phyloP scores from a whole-genome alignment of 2,113 vertebrate species.

The Leucopsar rothschildi region DNA sequence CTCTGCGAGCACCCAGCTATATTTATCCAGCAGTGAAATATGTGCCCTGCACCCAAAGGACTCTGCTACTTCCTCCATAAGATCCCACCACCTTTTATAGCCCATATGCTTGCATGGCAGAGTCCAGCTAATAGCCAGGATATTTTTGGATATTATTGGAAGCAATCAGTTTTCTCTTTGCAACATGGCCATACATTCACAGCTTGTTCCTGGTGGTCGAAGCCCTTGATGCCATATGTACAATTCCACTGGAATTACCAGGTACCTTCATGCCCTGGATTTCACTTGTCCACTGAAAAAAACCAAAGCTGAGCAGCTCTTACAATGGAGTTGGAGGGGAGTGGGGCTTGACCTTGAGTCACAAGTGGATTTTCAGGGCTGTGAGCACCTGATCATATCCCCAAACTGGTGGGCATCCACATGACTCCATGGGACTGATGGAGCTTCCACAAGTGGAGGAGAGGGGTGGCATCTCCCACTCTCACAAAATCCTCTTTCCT shows the following conservation, averaged over 20 bases:
- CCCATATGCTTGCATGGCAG: background rate
- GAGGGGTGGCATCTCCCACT: background rate
- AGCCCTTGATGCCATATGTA: background rate
- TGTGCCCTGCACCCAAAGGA: background rate
- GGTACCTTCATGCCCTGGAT: background rate
- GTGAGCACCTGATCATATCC: accelerated
- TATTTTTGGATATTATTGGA: background rate
- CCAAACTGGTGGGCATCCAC: background rate
- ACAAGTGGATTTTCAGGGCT: background rate
- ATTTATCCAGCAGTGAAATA: background rate
- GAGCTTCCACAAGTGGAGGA: background rate
- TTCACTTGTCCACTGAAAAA: background rate
- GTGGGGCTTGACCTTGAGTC: background rate
- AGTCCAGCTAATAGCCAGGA: background rate
- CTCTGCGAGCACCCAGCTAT: background rate
- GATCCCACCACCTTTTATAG: background rate
- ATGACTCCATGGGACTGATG: background rate
- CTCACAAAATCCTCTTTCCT: background rate
- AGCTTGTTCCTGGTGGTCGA: accelerated
- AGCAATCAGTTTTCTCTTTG: background rate
- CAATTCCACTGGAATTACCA: background rate
- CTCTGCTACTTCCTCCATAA: background rate
- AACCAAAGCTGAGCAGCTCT: background rate
- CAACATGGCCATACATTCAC: accelerated
- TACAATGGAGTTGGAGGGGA: background rate